Percentiles rank a stretch among this genome's conserved stretches.
phyloP scores from a whole-genome alignment of 2,797 vertebrate species.

The Discoglossus pictus region DNA sequence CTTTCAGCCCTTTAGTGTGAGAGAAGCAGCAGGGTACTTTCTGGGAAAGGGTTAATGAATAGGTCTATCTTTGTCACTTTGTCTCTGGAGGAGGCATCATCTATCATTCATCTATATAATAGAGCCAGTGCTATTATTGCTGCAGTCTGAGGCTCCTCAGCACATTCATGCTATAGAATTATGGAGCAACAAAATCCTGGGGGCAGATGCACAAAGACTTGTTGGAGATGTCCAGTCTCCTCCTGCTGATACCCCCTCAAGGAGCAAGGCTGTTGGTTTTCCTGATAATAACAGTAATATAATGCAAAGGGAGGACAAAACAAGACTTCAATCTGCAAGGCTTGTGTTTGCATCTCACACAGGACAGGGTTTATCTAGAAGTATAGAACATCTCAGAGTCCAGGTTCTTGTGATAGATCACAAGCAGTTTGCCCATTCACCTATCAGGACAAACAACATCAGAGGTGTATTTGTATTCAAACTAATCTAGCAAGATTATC shows the following conservation, averaged over 20 bases:
- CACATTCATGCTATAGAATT: conserved; percentile 24
- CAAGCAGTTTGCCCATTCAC: not conserved
- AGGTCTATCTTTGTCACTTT: conserved; percentile 20
- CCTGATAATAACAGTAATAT: conserved; percentile 59
- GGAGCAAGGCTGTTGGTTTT: conserved; percentile 61
- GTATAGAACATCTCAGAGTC: conserved; percentile 26
- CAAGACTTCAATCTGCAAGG: conserved; percentile 44
- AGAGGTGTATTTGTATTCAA: conserved; percentile 28
- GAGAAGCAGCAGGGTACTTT: conserved; percentile 34
- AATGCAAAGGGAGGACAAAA: conserved; percentile 54
- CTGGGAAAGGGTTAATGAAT: conserved; percentile 37
- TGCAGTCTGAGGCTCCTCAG: no score
- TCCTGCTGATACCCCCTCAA: conserved; percentile 55
- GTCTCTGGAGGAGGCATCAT: conserved; percentile 40
- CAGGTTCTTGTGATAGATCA: conserved; percentile 27
- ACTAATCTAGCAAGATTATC: conserved; percentile 33
- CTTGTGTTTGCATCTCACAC: conserved; percentile 49
- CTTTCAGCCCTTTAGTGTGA: conserved; percentile 9
- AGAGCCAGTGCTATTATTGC: not conserved
- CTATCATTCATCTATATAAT: conserved; percentile 36
- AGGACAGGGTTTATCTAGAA: conserved; percentile 50
- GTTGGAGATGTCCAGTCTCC: conserved; percentile 7
- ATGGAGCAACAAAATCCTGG: not conserved
- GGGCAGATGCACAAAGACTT: conserved; percentile 27
- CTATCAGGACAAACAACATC: conserved; percentile 33